Base-by-base conservation (phyloP, 2,888 invertebrate species). In the Drosophila putrida region DNA sequence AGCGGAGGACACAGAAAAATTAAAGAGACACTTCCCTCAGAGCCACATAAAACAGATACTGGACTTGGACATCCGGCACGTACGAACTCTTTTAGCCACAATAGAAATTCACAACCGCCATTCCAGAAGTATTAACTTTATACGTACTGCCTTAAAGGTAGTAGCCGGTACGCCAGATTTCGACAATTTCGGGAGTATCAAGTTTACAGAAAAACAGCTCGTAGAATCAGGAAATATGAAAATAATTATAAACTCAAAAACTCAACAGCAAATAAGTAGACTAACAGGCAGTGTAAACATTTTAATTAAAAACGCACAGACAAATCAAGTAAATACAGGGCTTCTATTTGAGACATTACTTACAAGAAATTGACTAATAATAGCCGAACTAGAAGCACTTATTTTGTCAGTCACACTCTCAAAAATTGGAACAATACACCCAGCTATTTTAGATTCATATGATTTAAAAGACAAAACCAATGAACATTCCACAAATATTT, bases 41-140 rank as follows among this genome's bases (percentile, higher is more conserved):
- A 20, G 28, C 6, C 58, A 47, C 20, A 39, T 58, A 38, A 38
- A 4, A 47, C 11, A 47, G 11, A 4, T 58, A 38, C 15, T 58
- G 2, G n/a, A 47, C 13, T 46, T 31, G 10, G 36, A 51, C 5
- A 46, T 31, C 6, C 13, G 13, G 8, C 46, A 46, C 8, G 6
- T 31, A 15, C 8, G 6, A 3, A 41, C 15, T 2, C 20, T 41
- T 15, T 13, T 27, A 25, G 8, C 27, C 3, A 27, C 11, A 10
- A 6, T 53, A 41, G 9, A 53, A 11, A 27, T 50, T n/a, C 51
- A 53, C 5, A 28, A 31, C 15, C 6, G 51, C 13, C 28, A 28
- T 28, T 5, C 15, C 5, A 53, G 44, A 44, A 39, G 51, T 5
- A 38, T 50, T 4, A 38, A 50, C 11, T 27, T 50, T 8, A 11